Conservation (phyloP, 2,113 vertebrate species). For the Amia ocellicauda region DNA sequence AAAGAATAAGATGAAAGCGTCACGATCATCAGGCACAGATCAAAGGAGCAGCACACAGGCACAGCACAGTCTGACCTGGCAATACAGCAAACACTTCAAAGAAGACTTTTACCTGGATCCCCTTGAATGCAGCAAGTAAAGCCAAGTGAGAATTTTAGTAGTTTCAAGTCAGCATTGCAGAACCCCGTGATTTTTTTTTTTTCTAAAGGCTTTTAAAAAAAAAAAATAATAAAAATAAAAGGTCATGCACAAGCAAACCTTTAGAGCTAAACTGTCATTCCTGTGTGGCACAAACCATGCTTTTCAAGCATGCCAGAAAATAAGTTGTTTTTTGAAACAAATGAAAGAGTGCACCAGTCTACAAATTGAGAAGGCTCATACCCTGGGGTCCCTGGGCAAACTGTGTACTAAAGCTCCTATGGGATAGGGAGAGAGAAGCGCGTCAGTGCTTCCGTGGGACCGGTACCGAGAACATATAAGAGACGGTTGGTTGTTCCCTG, state of each 20-base stretch:
- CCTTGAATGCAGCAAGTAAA: constrained; percentile 85
- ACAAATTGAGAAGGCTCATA: constrained; percentile 40
- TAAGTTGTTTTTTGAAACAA: constrained; percentile 59
- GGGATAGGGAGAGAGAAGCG: constrained; percentile 39
- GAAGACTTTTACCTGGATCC: constrained; percentile 81
- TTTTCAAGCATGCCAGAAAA: constrained; percentile 69
- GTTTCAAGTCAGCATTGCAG: constrained; percentile 28
- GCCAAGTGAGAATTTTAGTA: constrained; percentile 79
- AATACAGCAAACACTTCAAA: constrained; percentile 29
- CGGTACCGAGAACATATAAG: too few species aligned
- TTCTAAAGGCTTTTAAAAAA: not conserved
- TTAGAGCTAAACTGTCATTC: constrained; percentile 60
- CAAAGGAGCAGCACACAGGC: not conserved
- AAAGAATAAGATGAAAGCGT: not conserved
- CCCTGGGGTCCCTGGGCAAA: constrained; percentile 47
- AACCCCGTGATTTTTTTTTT: too few species aligned
- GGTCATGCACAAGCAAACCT: constrained; percentile 75
- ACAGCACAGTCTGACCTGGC: constrained; percentile 5
- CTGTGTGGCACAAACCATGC: constrained; percentile 64
- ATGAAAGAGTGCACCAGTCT: constrained; percentile 65
- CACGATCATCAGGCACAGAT: constrained; percentile 12
- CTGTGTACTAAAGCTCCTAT: constrained; percentile 47
- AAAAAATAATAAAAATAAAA: constrained; percentile 30
- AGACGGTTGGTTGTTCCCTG: too few species aligned
- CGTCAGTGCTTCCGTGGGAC: constrained; percentile 39